These are phyloP conservation scores for Argyrosomus japonicus DNA, from an alignment of 2,113 vertebrate species.

Conservation along the genomic window DNA sequence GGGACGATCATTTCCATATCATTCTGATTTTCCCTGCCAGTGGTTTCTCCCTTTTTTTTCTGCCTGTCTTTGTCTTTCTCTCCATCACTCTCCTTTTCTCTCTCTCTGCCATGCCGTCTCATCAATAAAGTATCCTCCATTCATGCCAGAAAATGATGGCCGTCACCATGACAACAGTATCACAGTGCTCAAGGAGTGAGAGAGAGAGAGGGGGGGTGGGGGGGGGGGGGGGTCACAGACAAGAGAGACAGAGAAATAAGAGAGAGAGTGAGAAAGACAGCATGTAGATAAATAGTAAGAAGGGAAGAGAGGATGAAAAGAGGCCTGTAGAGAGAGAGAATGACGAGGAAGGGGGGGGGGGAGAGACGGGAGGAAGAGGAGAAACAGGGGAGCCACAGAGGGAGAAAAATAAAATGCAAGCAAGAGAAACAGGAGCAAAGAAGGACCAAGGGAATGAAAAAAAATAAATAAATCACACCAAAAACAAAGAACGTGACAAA, in stretches of 20 bases:
- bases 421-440: conserved; percentile 28
- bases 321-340: conserved; percentile 42
- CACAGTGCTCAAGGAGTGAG: conserved; percentile 75
- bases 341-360: conserved; percentile 5
- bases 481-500: conserved; percentile 36
- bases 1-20: conserved; percentile 71
- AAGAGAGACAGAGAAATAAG: conserved; percentile 26
- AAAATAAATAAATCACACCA: neutral
- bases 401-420: neutral
- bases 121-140: conserved; percentile 82
- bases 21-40: conserved; percentile 53
- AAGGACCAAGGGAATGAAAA: conserved; percentile 13
- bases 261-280: neutral
- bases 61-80: conserved; percentile 46
- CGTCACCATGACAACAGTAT: conserved; percentile 83
- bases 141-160: conserved; percentile 81
- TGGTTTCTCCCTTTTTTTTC: conserved; percentile 35
- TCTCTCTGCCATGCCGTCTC: conserved; percentile 68
- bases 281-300: conserved; percentile 38
- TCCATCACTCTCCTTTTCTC: conserved; percentile 57
- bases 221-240: neutral
- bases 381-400: neutral
- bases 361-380: neutral
- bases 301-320: conserved; percentile 38
- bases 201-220: neutral